phyloP scores from a whole-genome alignment of 1,140 invertebrate species.

The Planococcus citri region DNA sequence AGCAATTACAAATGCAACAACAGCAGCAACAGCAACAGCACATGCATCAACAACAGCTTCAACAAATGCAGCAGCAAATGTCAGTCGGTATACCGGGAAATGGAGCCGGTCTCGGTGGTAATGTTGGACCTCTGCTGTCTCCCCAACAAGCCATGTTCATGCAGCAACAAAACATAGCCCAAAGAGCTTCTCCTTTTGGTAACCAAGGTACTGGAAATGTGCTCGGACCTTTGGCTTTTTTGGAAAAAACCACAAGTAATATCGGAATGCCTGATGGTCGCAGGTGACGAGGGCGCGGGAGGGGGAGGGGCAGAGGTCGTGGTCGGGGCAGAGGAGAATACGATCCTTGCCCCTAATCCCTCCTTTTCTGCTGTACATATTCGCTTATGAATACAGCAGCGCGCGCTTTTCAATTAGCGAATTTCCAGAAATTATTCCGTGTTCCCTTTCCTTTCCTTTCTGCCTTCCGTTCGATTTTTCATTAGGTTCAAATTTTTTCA shows the following conservation, averaged over 20 bases:
- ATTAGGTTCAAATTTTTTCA: too few species aligned
- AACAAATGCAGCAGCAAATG: constrained; percentile 27
- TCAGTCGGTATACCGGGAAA: constrained; percentile 8
- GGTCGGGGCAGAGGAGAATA: constrained; percentile 27
- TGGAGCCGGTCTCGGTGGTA: constrained; percentile 28
- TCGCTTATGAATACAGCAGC: constrained; percentile 14
- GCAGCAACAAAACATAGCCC: constrained; percentile 37
- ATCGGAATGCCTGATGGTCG: constrained; percentile 60
- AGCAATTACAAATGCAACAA: constrained; percentile 14
- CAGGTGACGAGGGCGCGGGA: constrained; percentile 56
- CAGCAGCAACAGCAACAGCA: constrained; percentile 20
- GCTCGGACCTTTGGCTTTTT: constrained; percentile 58
- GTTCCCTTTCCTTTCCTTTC: too few species aligned
- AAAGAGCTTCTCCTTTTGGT: constrained; percentile 35
- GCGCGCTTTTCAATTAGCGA: constrained; percentile 3
- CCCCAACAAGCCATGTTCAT: constrained; percentile 44
- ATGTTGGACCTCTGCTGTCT: constrained; percentile 33
- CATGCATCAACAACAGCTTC: constrained; percentile 24
- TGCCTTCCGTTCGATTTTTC: too few species aligned
- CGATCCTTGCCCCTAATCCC: constrained; percentile 17
- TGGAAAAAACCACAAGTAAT: constrained; percentile 69
- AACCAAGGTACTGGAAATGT: constrained; percentile 36
- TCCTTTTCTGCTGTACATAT: constrained; percentile 18
- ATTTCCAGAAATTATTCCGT: neutral
- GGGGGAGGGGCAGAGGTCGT: constrained; percentile 51